A percentile compares a stretch with the other conserved stretches of the same genome.
Evolutionary conservation across 2,888 invertebrate genomes (phyloP).

Genomic region (Lacanobia wlatinum): DNA sequence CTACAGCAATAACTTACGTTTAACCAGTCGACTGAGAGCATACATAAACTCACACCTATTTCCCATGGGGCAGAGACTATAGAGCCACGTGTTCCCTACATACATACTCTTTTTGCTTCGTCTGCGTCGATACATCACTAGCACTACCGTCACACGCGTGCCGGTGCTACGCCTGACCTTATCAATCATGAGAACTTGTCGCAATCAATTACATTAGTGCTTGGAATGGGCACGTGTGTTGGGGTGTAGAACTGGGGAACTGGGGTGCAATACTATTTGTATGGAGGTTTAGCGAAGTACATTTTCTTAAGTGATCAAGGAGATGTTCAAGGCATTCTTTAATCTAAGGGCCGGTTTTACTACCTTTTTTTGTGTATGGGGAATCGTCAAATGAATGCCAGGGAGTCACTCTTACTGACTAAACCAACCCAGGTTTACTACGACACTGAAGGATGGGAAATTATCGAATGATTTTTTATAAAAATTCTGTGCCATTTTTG

Average conservation of each 20-base stretch:
- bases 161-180: neutral
- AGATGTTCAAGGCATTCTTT: no score
- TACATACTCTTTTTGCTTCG: neutral
- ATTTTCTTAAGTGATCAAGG: no score
- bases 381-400: no score
- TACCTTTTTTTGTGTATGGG: no score
- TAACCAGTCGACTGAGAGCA: neutral
- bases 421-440: no score
- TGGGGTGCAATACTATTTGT: neutral
- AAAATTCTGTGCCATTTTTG: no score
- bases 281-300: neutral
- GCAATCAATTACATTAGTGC: conserved; percentile 17
- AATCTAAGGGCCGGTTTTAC: no score
- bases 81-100: neutral
- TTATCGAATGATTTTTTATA: no score
- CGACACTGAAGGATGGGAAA: no score
- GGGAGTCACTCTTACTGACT: no score
- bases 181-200: conserved; percentile 7
- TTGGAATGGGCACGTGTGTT: neutral
- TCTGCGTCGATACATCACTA: neutral
- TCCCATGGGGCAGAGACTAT: conserved; percentile 12
- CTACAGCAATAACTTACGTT: neutral
- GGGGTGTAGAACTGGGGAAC: neutral
- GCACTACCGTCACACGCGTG: neutral
- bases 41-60: conserved; percentile 36